phyloP scores from a whole-genome alignment of 2,113 vertebrate genomes.

The Cygnus buccinator region DNA sequence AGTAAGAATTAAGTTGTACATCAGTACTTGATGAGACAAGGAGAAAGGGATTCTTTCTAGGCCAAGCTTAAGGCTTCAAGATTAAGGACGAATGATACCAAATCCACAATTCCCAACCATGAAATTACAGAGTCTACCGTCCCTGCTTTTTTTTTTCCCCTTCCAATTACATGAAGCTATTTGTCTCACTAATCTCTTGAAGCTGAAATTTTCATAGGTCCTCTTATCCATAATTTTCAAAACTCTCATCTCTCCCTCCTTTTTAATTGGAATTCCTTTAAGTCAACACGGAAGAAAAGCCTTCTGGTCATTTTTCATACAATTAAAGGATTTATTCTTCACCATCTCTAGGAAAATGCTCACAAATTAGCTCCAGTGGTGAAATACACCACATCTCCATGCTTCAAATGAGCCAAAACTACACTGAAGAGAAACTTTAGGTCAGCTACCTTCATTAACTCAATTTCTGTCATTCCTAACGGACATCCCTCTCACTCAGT shows the following conservation, averaged over 20 bases:
- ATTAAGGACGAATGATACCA: not conserved
- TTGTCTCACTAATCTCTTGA: not conserved
- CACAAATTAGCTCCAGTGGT: not conserved
- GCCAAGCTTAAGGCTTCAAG: not conserved
- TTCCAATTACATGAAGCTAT: not conserved
- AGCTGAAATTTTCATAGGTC: not conserved
- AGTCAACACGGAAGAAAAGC: not conserved
- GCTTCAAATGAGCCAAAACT: not conserved
- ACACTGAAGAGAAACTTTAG: not conserved
- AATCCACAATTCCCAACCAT: not conserved
- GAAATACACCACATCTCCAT: not conserved
- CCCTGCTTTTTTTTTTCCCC: not conserved
- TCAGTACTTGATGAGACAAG: rapidly evolving
- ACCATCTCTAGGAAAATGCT: not conserved
- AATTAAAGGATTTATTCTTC: not conserved
- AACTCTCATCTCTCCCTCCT: not conserved
- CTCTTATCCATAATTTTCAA: not conserved
- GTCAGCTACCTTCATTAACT: not conserved
- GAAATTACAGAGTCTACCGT: not conserved
- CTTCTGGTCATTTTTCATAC: not conserved
- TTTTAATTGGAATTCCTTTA: not conserved
- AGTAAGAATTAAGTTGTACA: not conserved
- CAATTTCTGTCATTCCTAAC: not conserved
- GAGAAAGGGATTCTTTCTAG: not conserved
- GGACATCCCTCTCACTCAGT: not conserved